Conservation (phyloP, 2,797 vertebrate genomes). For the Falco columbarius region DNA sequence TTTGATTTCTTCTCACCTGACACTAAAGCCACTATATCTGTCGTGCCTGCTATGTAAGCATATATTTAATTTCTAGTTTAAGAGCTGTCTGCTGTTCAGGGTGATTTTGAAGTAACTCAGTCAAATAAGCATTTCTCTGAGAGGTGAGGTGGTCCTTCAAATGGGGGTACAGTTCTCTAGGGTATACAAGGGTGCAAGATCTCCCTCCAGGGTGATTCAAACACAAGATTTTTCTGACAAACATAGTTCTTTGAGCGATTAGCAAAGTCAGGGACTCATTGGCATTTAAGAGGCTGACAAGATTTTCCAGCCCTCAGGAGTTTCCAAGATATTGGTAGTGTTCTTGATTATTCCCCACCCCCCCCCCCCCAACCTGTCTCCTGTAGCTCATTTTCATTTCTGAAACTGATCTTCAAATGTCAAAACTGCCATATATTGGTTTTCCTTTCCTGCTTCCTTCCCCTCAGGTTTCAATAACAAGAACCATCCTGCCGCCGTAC, state of each 20-base stretch:
- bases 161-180: not conserved
- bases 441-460: not conserved
- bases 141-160: not conserved
- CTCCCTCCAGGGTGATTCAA: not conserved
- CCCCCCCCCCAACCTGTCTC: not conserved
- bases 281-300: not conserved
- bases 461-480: not conserved
- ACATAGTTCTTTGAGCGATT: not conserved
- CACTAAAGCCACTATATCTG: not conserved
- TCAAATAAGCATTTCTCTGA: not conserved
- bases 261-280: not conserved
- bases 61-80: not conserved
- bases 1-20: not conserved
- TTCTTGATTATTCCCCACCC: too few relatives aligned
- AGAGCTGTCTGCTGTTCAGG: not conserved
- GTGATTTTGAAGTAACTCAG: not conserved
- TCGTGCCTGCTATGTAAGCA: not conserved
- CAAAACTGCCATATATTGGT: not conserved
- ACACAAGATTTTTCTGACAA: not conserved
- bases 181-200: not conserved
- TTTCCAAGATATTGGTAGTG: not conserved
- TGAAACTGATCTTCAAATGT: not conserved
- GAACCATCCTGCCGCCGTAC: not conserved
- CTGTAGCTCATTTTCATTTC: not conserved
- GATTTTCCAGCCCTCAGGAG: not conserved